These are phyloP conservation scores for Prionailurus bengalensis DNA, from an alignment of 2,113 vertebrate species.

Conservation along the genomic window DNA sequence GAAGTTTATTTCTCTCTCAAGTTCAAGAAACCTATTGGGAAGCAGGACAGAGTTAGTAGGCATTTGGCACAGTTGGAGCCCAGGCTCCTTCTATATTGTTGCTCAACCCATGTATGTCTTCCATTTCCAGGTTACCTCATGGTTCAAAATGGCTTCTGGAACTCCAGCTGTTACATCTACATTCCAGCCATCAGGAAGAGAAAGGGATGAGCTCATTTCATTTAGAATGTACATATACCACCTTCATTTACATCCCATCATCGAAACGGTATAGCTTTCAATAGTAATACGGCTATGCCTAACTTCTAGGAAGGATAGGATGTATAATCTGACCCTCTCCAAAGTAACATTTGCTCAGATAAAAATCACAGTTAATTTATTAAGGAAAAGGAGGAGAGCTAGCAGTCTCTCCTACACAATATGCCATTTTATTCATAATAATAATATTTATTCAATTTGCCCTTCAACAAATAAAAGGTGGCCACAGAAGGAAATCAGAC, in stretches of 20 bases:
- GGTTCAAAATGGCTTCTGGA: neutral
- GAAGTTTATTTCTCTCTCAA: conserved; percentile 6
- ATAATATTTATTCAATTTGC: neutral
- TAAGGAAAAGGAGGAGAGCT: neutral
- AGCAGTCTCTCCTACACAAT: neutral
- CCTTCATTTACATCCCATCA: neutral
- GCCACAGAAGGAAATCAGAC: neutral
- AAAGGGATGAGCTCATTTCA: neutral
- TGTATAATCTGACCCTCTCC: neutral
- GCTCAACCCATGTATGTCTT: neutral
- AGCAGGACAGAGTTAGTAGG: neutral
- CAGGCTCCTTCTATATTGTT: neutral
- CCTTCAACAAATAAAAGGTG: neutral
- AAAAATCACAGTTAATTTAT: neutral
- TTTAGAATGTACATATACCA: neutral
- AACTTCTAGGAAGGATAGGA: neutral
- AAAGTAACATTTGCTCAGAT: neutral
- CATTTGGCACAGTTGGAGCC: neutral
- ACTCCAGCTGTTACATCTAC: neutral
- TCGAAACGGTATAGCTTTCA: neutral
- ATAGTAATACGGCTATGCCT: neutral
- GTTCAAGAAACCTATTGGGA: neutral
- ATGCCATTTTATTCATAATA: neutral
- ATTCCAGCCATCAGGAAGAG: neutral
- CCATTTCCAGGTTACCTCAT: neutral